Base-by-base conservation (phyloP, 2,113 vertebrate genomes). In the Misgurnus mizolepis region DNA sequence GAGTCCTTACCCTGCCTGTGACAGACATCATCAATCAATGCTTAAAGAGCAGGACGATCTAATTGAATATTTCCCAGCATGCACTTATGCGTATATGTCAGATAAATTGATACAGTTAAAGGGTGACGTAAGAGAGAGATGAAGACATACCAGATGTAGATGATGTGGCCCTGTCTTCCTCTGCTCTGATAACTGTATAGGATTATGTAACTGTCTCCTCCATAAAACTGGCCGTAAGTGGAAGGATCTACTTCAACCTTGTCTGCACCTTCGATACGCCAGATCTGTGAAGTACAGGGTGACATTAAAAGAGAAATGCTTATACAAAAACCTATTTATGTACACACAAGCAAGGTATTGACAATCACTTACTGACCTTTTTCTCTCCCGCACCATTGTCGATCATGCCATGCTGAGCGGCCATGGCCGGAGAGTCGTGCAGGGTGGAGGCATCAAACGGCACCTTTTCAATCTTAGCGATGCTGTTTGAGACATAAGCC, bases 161-260 rank as follows among this genome's bases (percentile, higher is more conserved):
- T 98, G 73, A 99, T 96, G 87, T 98, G 95, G 65, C 98, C 98
- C 68, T 89, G 93, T 7, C 95, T 95, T 77, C 92, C 92, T 0
- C 87, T 92, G 0, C 96, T 95, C 5, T 74, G 89, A 85, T 99
- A 99, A 83, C 94, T 90, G 76, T 99, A 99, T 27, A 96, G 89
- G 88, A 99, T 95, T 85, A 99, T 98, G 84, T 99, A 99, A 86
- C 97, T 96, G 89, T 99, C 98, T 15, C 98, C 98, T 0, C 98
- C 97, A 0, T 96, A 99, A 91, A 99, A 98, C 92, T 98, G 96
- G 15, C 98, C 97, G 0, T 97, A 92, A 0, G 90, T 93, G 1
- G 94, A 88, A 0, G 94, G 92, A 74, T 94, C 87, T 84, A 99
- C 96, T 0, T 88, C 86, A 66, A 95, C 93, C 86, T 99, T 99